Conservation (phyloP, 1,140 invertebrate genomes). For the Nebria ingens region DNA sequence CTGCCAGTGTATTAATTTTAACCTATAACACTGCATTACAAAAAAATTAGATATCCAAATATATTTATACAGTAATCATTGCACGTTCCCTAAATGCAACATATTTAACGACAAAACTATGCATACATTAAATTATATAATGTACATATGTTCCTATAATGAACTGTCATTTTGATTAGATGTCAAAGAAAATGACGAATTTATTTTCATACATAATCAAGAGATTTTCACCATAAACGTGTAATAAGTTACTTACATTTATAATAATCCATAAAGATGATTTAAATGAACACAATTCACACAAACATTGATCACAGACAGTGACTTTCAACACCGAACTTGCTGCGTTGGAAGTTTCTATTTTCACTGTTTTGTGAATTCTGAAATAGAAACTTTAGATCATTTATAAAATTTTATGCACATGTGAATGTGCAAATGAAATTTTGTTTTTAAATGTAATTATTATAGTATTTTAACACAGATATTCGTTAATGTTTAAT, state of each 20-base stretch:
- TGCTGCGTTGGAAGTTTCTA: conserved; percentile 7
- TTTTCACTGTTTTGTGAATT: conserved; percentile 8
- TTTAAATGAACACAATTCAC: not conserved
- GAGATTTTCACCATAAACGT: not conserved
- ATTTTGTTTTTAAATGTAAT: no score
- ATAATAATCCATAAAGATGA: not conserved
- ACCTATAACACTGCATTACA: not conserved
- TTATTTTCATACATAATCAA: no score
- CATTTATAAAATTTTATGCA: no score
- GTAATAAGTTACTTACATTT: not conserved
- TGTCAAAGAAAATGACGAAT: conserved; percentile 2
- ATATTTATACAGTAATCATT: not conserved
- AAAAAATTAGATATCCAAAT: no score
- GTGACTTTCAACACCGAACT: not conserved
- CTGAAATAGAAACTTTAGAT: no score
- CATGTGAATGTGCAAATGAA: no score
- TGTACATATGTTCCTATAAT: not conserved
- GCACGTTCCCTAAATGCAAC: no score
- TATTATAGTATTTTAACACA: no score
- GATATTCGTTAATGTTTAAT: no score
- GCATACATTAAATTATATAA: not conserved
- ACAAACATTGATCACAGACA: conserved; percentile 9
- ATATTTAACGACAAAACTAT: no score
- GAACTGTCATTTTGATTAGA: conserved; percentile 3
- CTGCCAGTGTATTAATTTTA: no score